These are phyloP conservation scores for Hyaena hyaena DNA, from an alignment of 2,113 vertebrate species.

Conservation along the genomic window DNA sequence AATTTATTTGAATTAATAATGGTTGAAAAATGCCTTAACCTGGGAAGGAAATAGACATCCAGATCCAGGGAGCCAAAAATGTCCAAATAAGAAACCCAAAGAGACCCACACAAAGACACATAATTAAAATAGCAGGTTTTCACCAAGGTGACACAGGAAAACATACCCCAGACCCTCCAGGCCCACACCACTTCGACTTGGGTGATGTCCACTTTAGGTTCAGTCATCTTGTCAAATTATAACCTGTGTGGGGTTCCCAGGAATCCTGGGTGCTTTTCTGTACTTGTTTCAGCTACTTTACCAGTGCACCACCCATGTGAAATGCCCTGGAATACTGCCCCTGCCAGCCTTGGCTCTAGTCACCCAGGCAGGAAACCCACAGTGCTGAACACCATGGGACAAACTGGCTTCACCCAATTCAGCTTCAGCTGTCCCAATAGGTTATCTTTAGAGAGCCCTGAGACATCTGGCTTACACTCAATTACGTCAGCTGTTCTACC, in stretches of 20 bases:
- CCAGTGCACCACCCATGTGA: neutral
- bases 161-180: neutral
- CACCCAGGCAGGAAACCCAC: neutral
- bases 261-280: neutral
- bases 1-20: slow-evolving; percentile 15
- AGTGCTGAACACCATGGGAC: neutral
- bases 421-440: neutral
- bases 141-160: neutral
- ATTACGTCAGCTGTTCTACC: neutral
- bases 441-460: neutral
- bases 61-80: neutral
- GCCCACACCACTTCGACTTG: neutral
- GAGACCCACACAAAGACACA: neutral
- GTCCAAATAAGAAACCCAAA: neutral
- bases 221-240: neutral
- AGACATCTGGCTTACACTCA: neutral
- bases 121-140: neutral
- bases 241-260: neutral
- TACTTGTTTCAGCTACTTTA: neutral
- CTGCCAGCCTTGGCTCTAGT: neutral
- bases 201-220: neutral
- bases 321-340: neutral
- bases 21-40: neutral
- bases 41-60: neutral
- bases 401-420: neutral